Evolutionary conservation across 2,888 invertebrate genomes (phyloP).

Genomic region (Nemotelus pantherinus): DNA sequence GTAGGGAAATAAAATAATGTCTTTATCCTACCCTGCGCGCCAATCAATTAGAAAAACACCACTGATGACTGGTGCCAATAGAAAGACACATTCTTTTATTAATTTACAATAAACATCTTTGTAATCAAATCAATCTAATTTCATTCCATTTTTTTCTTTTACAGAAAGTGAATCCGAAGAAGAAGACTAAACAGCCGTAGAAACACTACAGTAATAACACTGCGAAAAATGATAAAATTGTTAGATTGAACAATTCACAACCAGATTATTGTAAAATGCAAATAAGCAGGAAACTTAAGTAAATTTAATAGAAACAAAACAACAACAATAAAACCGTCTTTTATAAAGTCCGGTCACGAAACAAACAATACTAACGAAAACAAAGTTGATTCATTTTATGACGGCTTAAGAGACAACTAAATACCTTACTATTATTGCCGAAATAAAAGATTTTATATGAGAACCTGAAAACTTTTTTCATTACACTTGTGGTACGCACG

Average conservation of each 20-base stretch:
- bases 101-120: background rate
- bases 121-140: slow-evolving; percentile 18
- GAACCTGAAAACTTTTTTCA: background rate
- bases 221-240: slow-evolving; percentile 19
- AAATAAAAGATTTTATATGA: background rate
- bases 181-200: slow-evolving; percentile 55
- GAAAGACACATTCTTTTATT: slow-evolving; percentile 44
- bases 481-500: background rate
- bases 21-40: slow-evolving; percentile 47
- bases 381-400: too few species aligned
- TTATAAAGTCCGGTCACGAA: too few species aligned
- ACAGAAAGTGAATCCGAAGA: slow-evolving; percentile 65
- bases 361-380: too few species aligned
- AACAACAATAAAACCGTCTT: background rate
- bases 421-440: slow-evolving; percentile 3
- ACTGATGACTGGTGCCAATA: slow-evolving; percentile 35
- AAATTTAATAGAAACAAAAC: background rate
- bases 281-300: slow-evolving; percentile 20
- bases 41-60: slow-evolving; percentile 17
- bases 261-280: slow-evolving; percentile 30
- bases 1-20: slow-evolving; percentile 38
- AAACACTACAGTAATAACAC: slow-evolving; percentile 4
- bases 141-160: slow-evolving; percentile 49
- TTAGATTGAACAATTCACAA: slow-evolving; percentile 29
- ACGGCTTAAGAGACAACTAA: background rate